Evolutionary conservation across 2,797 vertebrate species (phyloP).

Genomic region (Etheostoma perlongum): DNA sequence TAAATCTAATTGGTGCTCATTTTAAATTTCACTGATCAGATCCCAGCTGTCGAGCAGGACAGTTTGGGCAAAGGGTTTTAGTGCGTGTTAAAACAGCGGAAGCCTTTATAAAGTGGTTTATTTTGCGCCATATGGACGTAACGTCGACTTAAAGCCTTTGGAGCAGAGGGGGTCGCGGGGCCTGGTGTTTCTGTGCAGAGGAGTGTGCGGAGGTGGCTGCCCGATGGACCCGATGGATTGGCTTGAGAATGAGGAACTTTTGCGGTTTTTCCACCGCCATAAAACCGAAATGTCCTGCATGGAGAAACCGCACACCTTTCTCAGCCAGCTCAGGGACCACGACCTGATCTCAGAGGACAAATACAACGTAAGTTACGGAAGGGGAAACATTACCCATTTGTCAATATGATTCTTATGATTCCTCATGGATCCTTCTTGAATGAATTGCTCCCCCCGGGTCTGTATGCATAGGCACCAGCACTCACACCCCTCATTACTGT

Average conservation of each 20-base stretch:
- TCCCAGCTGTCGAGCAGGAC: not conserved
- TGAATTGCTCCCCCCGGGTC: not conserved
- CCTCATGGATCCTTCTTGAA: not conserved
- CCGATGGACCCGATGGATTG: slow-evolving; percentile 55
- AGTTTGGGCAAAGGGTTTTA: accelerated
- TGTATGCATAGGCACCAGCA: too few species aligned
- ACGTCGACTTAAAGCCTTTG: too few species aligned
- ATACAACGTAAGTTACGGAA: slow-evolving; percentile 58
- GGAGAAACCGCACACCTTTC: slow-evolving; percentile 69
- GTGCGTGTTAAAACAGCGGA: accelerated
- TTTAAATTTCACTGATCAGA: accelerated
- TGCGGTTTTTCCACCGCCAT: slow-evolving; percentile 63
- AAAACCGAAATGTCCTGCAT: slow-evolving; percentile 81
- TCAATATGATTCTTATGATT: too few species aligned
- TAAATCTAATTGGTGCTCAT: not conserved
- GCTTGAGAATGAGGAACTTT: slow-evolving; percentile 37
- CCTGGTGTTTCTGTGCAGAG: accelerated
- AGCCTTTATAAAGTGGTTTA: too few species aligned
- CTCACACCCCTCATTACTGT: too few species aligned
- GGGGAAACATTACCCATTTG: not conserved
- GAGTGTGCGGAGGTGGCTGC: not conserved
- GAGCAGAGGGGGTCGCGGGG: not conserved
- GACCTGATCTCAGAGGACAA: slow-evolving; percentile 70
- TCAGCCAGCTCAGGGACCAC: slow-evolving; percentile 78
- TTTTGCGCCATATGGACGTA: too few species aligned